These are phyloP conservation scores for Perca schrenkii DNA, from an alignment of 2,113 vertebrate genomes.

Conservation along the genomic window DNA sequence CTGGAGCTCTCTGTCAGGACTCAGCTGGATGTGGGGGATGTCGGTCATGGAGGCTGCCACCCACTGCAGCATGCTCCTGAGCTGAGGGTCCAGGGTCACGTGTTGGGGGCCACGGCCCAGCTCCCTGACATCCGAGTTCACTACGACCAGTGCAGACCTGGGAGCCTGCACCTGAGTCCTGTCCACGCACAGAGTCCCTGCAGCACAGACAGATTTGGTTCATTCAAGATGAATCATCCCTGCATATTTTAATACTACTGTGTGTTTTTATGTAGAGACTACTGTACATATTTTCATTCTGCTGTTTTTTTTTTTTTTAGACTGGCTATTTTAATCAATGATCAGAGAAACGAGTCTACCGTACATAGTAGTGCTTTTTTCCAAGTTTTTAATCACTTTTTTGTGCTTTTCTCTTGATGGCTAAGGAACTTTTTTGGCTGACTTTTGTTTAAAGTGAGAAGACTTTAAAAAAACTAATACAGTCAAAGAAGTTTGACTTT, in stretches of 20 bases:
- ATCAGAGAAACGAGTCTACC: too few species aligned
- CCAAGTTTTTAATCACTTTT: too few species aligned
- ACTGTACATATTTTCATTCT: background rate
- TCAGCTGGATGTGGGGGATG: constrained; percentile 87
- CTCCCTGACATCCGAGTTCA: constrained; percentile 87
- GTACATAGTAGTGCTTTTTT: too few species aligned
- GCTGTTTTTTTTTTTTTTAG: too few species aligned
- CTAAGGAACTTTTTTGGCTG: too few species aligned
- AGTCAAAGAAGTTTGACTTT: too few species aligned
- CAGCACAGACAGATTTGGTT: background rate
- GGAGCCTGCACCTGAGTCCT: constrained; percentile 67
- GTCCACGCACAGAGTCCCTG: constrained; percentile 83
- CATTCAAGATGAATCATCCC: background rate
- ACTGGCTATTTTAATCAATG: too few species aligned
- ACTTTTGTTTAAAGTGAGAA: too few species aligned
- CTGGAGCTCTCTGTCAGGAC: constrained; percentile 86
- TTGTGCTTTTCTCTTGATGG: too few species aligned
- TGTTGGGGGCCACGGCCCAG: constrained; percentile 84
- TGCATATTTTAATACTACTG: background rate
- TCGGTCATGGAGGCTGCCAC: constrained; percentile 91
- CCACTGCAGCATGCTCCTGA: constrained; percentile 93
- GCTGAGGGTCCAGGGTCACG: constrained; percentile 87
- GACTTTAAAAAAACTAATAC: too few species aligned
- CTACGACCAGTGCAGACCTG: constrained; percentile 82
- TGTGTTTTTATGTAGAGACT: background rate